Conservation (phyloP, 2,113 vertebrate genomes). For the Syrmaticus mikado region DNA sequence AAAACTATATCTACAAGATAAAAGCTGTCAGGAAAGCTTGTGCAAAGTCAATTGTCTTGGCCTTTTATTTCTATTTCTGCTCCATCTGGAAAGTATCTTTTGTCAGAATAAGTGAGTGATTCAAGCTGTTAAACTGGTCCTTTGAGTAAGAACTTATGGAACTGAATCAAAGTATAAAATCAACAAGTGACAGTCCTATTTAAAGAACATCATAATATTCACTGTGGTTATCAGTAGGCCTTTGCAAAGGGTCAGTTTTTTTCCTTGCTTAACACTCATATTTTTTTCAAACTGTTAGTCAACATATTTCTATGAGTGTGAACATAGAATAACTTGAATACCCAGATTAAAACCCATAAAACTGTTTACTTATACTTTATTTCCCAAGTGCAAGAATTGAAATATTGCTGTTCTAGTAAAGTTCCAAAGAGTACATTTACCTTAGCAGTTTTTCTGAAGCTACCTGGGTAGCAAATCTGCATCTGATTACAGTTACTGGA, state of each 20-base stretch:
- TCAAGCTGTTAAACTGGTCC: not conserved
- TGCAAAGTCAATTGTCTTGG: not conserved
- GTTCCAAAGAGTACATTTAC: not conserved
- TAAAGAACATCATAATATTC: not conserved
- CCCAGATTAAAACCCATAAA: not conserved
- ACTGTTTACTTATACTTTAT: not conserved
- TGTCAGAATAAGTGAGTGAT: not conserved
- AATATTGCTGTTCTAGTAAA: not conserved
- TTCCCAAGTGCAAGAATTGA: not conserved
- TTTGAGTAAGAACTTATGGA: not conserved
- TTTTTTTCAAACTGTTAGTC: not conserved
- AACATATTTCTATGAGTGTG: not conserved
- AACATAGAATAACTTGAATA: not conserved
- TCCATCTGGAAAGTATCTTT: conserved; percentile 14
- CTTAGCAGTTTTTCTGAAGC: not conserved
- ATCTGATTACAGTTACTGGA: not conserved
- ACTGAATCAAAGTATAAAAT: not conserved
- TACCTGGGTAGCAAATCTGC: not conserved
- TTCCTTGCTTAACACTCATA: not conserved
- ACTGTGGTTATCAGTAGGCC: not conserved
- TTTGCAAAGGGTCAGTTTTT: not conserved
- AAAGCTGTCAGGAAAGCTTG: not conserved
- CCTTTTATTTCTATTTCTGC: not conserved
- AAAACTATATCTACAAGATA: not conserved
- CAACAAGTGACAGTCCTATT: not conserved